Evolutionary conservation across 2,888 invertebrate genomes (phyloP), one percentile per base, ranked within the genome.

Genomic region (Zootermopsis nevadensis): DNA sequence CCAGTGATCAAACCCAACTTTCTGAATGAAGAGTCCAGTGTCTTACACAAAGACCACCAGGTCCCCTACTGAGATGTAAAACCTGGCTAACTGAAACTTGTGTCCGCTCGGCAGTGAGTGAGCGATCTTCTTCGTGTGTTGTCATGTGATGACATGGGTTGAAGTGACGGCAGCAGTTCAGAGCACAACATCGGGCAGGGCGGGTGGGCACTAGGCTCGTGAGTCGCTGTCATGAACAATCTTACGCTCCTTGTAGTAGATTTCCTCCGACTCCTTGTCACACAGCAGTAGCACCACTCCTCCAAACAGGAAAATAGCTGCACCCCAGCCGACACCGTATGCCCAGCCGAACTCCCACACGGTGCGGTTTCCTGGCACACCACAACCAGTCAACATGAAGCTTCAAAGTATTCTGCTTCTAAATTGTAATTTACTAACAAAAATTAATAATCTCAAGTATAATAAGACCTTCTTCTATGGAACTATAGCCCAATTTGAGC

Each of bases 321-420:
- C 97, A 86, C 98, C 98, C 98, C 99, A 99, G 27, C 98, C 98
- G 38, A 99, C 96, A 79, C 99, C 98, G 89, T 99, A 99, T 76
- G 98, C 98, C 98, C 98, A 99, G 80, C 98, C 98, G 88, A 99
- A 99, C 90, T 98, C 98, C 98, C 98, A 98, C 88, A 96, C 94
- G 84, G 95, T 94, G 88, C 97, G 93, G 91, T 97, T 97, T 87
- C 97, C 97, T 96, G 89, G 30, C 87, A 87, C 66, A 66, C 19
- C 7, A 66, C n/a, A 48, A 48, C n/a, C n/a, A 42, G 42, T 42
- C 6, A 42, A 8, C 15, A 15, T 42, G 42, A 42, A 42, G 6
- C 42, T n/a, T n/a, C n/a, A n/a, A n/a, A n/a, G n/a, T n/a, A n/a
- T n/a, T n/a, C n/a, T n/a, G n/a, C n/a, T n/a, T n/a, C 42, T 42